Conservation (phyloP, 2,888 invertebrate genomes). For the Taenaris catops region DNA sequence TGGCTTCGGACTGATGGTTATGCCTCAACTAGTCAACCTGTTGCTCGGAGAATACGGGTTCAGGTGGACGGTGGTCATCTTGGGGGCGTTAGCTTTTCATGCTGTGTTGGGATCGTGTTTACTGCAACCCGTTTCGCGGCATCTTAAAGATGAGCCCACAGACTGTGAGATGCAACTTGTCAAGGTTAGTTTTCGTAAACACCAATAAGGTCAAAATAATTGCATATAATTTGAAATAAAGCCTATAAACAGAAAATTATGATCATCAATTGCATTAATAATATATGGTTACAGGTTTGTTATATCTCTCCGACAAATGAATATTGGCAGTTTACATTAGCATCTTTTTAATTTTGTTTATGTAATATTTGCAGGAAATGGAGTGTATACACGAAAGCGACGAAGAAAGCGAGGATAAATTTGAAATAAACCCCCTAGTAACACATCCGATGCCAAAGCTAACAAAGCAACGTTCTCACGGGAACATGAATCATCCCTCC, state of each 20-base stretch:
- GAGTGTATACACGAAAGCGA: constrained; percentile 84
- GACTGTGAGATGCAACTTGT: constrained; percentile 73
- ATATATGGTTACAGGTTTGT: no score
- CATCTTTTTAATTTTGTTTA: no score
- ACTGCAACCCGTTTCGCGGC: constrained; percentile 86
- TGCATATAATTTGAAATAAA: no score
- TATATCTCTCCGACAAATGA: no score
- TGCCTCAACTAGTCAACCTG: constrained; percentile 86
- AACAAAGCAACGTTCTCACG: constrained; percentile 55
- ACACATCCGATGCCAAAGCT: constrained; percentile 54
- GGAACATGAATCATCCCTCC: constrained; percentile 67
- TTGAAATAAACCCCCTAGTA: constrained; percentile 68
- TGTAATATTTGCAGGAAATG: constrained; percentile 82
- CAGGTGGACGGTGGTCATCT: constrained; percentile 83
- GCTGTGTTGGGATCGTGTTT: constrained; percentile 83
- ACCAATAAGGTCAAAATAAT: no score
- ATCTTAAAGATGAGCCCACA: constrained; percentile 81
- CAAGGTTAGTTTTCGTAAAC: constrained; percentile 56
- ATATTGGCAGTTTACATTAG: no score
- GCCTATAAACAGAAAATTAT: no score
- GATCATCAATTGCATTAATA: no score
- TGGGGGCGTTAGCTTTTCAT: constrained; percentile 84
- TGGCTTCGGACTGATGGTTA: constrained; percentile 88
- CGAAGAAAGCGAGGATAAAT: constrained; percentile 80
- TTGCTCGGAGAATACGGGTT: constrained; percentile 83